These are phyloP conservation scores for Epinephelus lanceolatus DNA, from an alignment of 2,113 vertebrate genomes.

Conservation along the genomic window DNA sequence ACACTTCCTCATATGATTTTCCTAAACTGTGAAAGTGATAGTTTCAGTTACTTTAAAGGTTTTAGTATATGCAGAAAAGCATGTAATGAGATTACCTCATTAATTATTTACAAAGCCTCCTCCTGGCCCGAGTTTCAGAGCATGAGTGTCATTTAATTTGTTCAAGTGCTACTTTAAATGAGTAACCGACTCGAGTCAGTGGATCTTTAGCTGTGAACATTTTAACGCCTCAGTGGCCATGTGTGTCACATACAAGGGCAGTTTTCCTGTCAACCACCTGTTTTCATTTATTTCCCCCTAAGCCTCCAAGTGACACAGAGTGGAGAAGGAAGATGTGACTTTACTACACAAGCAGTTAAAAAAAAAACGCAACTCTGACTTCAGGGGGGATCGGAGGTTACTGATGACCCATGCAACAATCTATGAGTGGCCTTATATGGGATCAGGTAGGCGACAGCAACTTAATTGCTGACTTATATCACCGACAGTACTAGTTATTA, in stretches of 20 bases:
- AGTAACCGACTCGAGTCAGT: constrained; percentile 6
- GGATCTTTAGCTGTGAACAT: neutral
- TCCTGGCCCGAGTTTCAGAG: neutral
- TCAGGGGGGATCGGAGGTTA: no score
- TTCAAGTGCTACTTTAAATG: constrained; percentile 14
- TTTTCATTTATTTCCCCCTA: neutral
- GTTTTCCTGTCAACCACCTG: neutral
- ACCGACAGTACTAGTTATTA: no score
- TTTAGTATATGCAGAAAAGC: constrained; percentile 7
- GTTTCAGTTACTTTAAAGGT: constrained; percentile 19
- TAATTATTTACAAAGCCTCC: constrained; percentile 21
- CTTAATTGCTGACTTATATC: no score
- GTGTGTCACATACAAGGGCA: neutral
- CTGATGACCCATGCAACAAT: no score
- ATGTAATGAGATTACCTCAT: constrained; percentile 18
- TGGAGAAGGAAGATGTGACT: no score
- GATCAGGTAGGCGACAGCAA: no score
- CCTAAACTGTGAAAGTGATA: neutral
- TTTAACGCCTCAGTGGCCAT: neutral
- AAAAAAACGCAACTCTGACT: no score
- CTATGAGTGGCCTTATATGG: no score
- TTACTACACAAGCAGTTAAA: neutral
- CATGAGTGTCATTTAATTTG: constrained; percentile 10
- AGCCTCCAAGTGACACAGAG: neutral
- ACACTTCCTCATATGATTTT: neutral